Evolutionary conservation across 2,113 vertebrate species (phyloP), one percentile per base, ranked within the genome.

Genomic region (Corapipo altera): DNA sequence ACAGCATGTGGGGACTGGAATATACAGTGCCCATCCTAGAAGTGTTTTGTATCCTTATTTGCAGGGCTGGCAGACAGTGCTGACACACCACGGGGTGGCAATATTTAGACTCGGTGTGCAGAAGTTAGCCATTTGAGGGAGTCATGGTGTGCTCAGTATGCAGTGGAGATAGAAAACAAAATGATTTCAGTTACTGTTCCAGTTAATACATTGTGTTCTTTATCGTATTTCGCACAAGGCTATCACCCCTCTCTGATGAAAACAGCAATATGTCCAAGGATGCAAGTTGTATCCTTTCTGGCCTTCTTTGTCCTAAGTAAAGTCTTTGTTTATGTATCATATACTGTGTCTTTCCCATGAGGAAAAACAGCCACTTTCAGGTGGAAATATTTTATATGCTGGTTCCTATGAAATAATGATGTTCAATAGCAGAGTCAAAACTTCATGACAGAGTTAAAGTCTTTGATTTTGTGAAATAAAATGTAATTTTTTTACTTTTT

Each of bases 121-220:
- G 71, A 49, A 82, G 81, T 73, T 84, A 39, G 95, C 44, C 92
- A 91, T 91, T 93, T 92, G 89, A 94, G 74, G 87, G 82, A 73
- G 84, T 78, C 80, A 17, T 75, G 75, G 71, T 79, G 93, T 69
- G 95, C 95, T 96, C 88, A 62, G 69, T 44, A n/a, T 58, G 85
- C 14, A 2, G 77, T 24, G 81, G 64, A 97, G 49, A 82, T 16
- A 27, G 82, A 72, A 70, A 88, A 80, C 66, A 92, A 91, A 97
- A 96, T 85, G 11, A 91, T 84, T 98, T 97, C 79, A 15, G 93
- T 96, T 95, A 86, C 51, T 96, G 93, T 92, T 97, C 94, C 86
- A 81, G 48, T 95, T 98, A 96, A 75, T 79, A 87, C 71, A 93
- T 79, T 22, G 44, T 2, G 58, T 76, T 91, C 81, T 96, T 91